phyloP scores from a whole-genome alignment of 2,888 invertebrate species.

The Tachina fera region DNA sequence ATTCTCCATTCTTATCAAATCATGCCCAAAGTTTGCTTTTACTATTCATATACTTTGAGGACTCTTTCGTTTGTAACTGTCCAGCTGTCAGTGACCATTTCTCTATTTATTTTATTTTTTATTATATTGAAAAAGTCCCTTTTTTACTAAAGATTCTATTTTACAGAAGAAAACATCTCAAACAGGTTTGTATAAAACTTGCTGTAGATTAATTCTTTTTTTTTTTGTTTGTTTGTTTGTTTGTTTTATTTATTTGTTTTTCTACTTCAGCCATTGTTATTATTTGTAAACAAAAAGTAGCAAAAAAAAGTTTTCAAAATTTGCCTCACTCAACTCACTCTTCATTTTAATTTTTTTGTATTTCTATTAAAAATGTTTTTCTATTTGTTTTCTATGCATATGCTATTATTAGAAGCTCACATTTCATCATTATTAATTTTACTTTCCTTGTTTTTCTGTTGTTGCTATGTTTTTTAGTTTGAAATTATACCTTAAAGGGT shows the following conservation, averaged over 20 bases:
- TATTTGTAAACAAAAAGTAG: conserved; percentile 5
- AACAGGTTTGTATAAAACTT: conserved; percentile 36
- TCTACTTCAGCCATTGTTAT: neutral
- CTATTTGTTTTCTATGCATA: neutral
- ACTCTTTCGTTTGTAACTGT: conserved; percentile 52
- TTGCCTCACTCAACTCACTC: conserved; percentile 18
- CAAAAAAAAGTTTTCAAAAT: conserved; percentile 11
- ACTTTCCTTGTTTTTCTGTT: conserved; percentile 10
- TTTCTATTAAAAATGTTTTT: conserved; percentile 9
- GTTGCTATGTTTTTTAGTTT: neutral
- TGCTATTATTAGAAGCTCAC: conserved; percentile 31
- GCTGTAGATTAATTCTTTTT: conserved; percentile 24
- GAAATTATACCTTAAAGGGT: conserved; percentile 9
- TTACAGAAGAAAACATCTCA: conserved; percentile 28
- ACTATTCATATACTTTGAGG: conserved; percentile 36
- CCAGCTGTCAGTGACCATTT: conserved; percentile 44
- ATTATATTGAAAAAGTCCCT: neutral
- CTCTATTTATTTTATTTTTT: conserved; percentile 4
- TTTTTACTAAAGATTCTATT: neutral
- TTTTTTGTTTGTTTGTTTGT: too few species aligned
- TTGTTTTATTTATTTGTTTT: neutral
- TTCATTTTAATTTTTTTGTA: neutral
- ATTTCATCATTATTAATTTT: conserved; percentile 48
- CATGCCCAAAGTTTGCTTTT: conserved; percentile 1
- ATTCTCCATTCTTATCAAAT: neutral